Base-by-base conservation (phyloP, 2,797 vertebrate genomes). In the Alca torda region DNA sequence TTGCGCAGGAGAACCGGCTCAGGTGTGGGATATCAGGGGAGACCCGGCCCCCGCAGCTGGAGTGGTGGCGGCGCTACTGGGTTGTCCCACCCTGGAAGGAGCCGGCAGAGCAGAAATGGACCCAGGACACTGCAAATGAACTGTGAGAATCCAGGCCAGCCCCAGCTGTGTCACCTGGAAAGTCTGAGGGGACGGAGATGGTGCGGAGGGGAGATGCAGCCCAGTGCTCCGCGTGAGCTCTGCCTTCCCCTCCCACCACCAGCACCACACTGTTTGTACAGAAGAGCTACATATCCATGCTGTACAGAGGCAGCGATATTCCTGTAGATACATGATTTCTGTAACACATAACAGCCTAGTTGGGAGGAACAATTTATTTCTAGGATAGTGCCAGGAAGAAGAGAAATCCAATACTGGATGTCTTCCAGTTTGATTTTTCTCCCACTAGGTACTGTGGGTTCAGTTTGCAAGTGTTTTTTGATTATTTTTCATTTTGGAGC, bases 61-160 rank as follows among this genome's bases (percentile, higher is more conserved):
- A 63, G 37, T 9, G 3, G 6, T 0, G 4, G 39, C 1, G 0
- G 54, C 43, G 18, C 33, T 17, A 43, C 46, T 4, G 9, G 54
- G 25, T 50, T 57, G 30, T 39, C 20, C 43, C 48, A 18, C 9
- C 63, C 63, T 18, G 83, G 82, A 18, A 46, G 39, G 30, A 39
- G 37, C 28, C 2, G 1, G 17, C 11, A 28, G 53, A 35, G 84
- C 91, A 86, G 68, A 70, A 95, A 90, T 56, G 77, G 82, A 90
- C 60, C 6, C 6, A 2, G 95, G 91, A 92, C 70, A 56, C 87
- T 57, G 85, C 63, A 78, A 92, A 90, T 54, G 94, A 94, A 90
- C 97, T 16, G 13, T 73, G 94, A 86, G 73, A 89, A 96, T 94
- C 91, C 84, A 83, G 87, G 83, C 59, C 84, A 74, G 89, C 57